phyloP scores from a whole-genome alignment of 2,888 invertebrate species.

The Leucozona laternaria region DNA sequence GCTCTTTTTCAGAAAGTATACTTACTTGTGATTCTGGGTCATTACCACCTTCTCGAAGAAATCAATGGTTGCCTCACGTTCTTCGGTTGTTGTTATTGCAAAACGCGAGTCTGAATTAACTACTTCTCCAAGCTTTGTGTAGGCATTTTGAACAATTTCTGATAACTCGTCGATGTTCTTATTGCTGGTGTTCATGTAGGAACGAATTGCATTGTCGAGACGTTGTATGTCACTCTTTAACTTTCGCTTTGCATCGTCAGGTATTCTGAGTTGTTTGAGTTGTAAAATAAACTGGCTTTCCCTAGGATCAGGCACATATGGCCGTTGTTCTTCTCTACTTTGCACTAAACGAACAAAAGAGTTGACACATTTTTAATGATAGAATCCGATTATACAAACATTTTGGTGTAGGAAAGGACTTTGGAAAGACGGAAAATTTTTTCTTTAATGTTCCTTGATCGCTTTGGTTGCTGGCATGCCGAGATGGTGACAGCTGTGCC shows the following conservation, averaged over 20 bases:
- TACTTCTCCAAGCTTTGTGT: slow-evolving; percentile 84
- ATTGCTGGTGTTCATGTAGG: slow-evolving; percentile 79
- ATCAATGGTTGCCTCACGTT: slow-evolving; percentile 93
- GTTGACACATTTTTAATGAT: background rate
- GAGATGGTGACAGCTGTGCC: slow-evolving; percentile 69
- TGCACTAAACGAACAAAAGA: slow-evolving; percentile 29
- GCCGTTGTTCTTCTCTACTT: slow-evolving; percentile 73
- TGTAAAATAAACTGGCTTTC: slow-evolving; percentile 81
- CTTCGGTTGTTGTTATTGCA: slow-evolving; percentile 85
- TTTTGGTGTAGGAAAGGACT: slow-evolving; percentile 77
- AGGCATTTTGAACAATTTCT: slow-evolving; percentile 95
- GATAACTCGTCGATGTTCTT: slow-evolving; percentile 92
- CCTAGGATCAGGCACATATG: slow-evolving; percentile 80
- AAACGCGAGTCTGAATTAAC: slow-evolving; percentile 82
- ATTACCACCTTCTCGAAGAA: slow-evolving; percentile 97
- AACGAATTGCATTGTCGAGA: slow-evolving; percentile 81
- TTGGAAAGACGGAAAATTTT: slow-evolving; percentile 82
- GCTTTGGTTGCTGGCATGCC: slow-evolving; percentile 44
- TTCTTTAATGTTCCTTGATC: slow-evolving; percentile 78
- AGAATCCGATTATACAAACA: slow-evolving; percentile 16
- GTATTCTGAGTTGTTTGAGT: slow-evolving; percentile 81
- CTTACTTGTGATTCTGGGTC: slow-evolving; percentile 93
- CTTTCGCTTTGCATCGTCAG: slow-evolving; percentile 82
- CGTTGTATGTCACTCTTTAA: slow-evolving; percentile 82
- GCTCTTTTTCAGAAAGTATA: background rate